Evolutionary conservation across 2,888 invertebrate species (phyloP).

Genomic region (Tetanocera ferruginea): DNA sequence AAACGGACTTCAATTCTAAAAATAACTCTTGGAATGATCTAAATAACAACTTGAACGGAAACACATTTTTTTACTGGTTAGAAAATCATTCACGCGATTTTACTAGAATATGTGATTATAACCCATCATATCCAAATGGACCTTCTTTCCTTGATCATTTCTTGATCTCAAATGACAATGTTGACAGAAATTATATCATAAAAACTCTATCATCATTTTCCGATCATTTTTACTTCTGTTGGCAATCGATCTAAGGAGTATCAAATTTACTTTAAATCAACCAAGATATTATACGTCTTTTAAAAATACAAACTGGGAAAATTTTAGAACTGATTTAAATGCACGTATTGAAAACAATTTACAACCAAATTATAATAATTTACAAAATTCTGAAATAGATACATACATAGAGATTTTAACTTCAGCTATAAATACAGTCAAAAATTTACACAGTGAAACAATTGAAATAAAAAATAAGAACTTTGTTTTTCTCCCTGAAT

Average conservation of each 20-base stretch:
- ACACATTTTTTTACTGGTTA: neutral
- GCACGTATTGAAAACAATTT: neutral
- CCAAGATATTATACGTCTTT: neutral
- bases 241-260: neutral
- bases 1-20: neutral
- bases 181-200: neutral
- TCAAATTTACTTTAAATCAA: neutral
- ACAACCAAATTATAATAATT: neutral
- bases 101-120: neutral
- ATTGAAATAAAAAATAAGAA: neutral
- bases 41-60: neutral
- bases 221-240: neutral
- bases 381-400: neutral
- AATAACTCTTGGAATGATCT: too few species aligned
- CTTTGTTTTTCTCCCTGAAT: neutral
- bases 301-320: neutral
- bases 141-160: neutral
- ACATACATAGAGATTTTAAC: neutral
- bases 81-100: neutral
- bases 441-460: neutral
- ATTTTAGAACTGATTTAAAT: neutral
- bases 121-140: conserved; percentile 3
- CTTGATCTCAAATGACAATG: neutral
- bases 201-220: neutral
- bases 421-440: too few species aligned